Evolutionary conservation across 2,797 vertebrate genomes (phyloP).

Genomic region (Streptopelia turtur): DNA sequence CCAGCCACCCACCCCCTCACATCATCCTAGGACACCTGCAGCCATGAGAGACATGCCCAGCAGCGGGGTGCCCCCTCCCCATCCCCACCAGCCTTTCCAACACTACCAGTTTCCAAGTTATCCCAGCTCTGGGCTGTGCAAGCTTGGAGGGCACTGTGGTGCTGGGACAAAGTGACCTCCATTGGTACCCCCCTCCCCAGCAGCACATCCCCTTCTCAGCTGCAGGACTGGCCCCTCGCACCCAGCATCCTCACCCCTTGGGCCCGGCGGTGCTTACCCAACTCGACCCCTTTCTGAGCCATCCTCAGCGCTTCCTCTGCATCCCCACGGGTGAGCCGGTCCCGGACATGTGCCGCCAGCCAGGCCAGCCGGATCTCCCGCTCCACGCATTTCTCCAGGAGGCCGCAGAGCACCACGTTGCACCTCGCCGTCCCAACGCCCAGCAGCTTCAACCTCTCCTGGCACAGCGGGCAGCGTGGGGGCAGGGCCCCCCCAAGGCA

Average conservation of each 20-base stretch:
- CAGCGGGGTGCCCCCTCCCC: not conserved
- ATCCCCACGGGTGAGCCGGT: not conserved
- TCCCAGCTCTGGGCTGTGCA: not conserved
- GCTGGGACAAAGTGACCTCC: not conserved
- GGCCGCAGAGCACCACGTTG: conserved; percentile 83
- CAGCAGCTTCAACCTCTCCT: conserved; percentile 75
- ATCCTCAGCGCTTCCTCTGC: conserved; percentile 76
- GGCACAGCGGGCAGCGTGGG: conserved; percentile 82
- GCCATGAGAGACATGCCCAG: not conserved
- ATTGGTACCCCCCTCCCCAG: not conserved
- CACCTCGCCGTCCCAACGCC: conserved; percentile 75
- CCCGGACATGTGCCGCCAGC: not conserved
- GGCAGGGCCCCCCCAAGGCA: conserved; percentile 77
- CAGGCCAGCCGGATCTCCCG: not conserved
- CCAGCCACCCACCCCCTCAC: not conserved
- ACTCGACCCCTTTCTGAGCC: conserved; percentile 77
- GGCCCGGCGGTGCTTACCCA: conserved; percentile 76
- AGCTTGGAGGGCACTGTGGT: accelerated
- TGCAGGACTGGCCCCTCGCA: not conserved
- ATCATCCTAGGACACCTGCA: not conserved
- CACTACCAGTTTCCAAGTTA: not conserved
- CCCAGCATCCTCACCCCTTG: accelerated
- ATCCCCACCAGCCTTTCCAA: not conserved
- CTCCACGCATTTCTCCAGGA: conserved; percentile 85
- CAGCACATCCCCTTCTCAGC: not conserved